Conservation (phyloP, 1,140 invertebrate species). For the Neomicropteryx cornuta region DNA sequence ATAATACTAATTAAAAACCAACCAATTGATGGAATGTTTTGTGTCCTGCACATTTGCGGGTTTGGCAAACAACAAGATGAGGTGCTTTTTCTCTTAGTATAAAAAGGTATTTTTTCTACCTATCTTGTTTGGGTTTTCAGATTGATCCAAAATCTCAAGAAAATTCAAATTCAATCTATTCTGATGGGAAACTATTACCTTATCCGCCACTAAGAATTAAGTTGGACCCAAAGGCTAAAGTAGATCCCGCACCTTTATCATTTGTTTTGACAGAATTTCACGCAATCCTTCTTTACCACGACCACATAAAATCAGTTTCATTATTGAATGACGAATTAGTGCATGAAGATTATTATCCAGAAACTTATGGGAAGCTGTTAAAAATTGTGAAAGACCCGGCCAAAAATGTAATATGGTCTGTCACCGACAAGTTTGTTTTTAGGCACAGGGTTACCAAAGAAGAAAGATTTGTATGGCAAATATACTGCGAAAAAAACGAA, state of each 20-base stretch:
- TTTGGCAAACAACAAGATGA: no score
- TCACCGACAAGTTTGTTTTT: slow-evolving; percentile 73
- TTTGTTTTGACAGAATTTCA: slow-evolving; percentile 89
- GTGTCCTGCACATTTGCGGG: no score
- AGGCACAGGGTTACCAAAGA: slow-evolving; percentile 79
- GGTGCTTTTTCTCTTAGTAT: no score
- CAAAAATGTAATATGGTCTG: slow-evolving; percentile 77
- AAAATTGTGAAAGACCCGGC: slow-evolving; percentile 73
- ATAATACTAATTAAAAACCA: no score
- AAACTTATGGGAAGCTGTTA: slow-evolving; percentile 70
- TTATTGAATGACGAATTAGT: slow-evolving; percentile 78
- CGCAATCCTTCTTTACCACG: slow-evolving; percentile 69
- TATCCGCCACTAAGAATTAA: slow-evolving; percentile 38
- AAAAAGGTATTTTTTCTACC: no score
- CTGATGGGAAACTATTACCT: slow-evolving; percentile 48
- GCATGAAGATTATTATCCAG: slow-evolving; percentile 74
- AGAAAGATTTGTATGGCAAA: slow-evolving; percentile 80
- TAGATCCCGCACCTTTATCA: slow-evolving; percentile 49
- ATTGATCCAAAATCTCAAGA: slow-evolving; percentile 39
- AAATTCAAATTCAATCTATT: slow-evolving; percentile 45
- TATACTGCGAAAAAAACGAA: slow-evolving; percentile 77
- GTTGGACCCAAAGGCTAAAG: slow-evolving; percentile 19
- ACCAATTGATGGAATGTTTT: no score
- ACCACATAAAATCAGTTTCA: slow-evolving; percentile 76
- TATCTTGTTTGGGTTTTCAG: slow-evolving; percentile 33